These are phyloP conservation scores for Strix aluco DNA, from an alignment of 2,113 vertebrate species.

Conservation along the genomic window DNA sequence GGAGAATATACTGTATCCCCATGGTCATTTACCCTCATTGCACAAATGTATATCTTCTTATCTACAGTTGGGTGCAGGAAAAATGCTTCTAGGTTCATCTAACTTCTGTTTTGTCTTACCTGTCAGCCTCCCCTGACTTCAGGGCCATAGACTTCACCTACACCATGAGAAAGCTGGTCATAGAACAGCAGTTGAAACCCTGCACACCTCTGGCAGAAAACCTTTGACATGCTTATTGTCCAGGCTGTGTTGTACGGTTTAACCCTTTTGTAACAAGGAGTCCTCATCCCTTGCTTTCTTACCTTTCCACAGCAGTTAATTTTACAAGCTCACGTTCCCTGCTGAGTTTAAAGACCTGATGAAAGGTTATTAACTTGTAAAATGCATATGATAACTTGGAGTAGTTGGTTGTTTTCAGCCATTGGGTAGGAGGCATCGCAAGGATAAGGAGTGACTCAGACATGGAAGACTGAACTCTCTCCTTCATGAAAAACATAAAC, in stretches of 20 bases:
- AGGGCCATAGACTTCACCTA: not conserved
- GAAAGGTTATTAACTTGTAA: not conserved
- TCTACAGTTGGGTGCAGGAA: not conserved
- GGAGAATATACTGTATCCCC: not conserved
- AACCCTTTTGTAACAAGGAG: not conserved
- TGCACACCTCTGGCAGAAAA: not conserved
- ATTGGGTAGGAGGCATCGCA: not conserved
- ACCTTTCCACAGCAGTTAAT: not conserved
- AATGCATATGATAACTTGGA: not conserved
- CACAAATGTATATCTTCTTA: fast-evolving
- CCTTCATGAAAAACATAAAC: not conserved
- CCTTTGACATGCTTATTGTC: not conserved
- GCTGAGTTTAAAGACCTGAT: not conserved
- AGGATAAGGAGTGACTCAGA: not conserved
- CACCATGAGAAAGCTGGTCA: not conserved
- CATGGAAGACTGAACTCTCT: not conserved
- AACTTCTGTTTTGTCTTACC: not conserved
- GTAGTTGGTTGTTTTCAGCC: not conserved
- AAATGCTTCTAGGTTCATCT: not conserved
- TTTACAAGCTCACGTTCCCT: not conserved
- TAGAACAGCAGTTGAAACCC: not conserved
- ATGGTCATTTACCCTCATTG: not conserved
- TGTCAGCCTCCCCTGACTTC: not conserved
- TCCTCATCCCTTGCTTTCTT: not conserved
- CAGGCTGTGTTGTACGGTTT: not conserved